These are phyloP conservation scores for Drosophila anomelani DNA, from an alignment of 2,888 invertebrate species.

Conservation along the genomic window DNA sequence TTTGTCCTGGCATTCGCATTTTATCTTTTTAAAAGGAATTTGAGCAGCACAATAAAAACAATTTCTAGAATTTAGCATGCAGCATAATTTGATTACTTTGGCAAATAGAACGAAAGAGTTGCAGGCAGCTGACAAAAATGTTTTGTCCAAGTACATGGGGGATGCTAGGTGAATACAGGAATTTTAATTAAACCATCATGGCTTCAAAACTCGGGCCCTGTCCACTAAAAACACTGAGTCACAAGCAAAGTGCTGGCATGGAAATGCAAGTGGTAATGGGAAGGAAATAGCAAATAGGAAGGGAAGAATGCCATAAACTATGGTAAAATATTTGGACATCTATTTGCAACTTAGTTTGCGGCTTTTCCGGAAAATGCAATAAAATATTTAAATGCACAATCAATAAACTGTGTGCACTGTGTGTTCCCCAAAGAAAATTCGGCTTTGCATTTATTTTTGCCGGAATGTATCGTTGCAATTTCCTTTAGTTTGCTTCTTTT, in stretches of 20 bases:
- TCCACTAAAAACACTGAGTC: slow-evolving; percentile 14
- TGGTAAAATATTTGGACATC: slow-evolving; percentile 34
- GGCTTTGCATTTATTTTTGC: slow-evolving; percentile 27
- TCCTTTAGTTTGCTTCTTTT: background rate
- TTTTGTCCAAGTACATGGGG: background rate
- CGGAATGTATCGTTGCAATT: slow-evolving; percentile 15
- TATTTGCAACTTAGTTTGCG: slow-evolving; percentile 37
- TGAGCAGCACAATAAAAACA: slow-evolving; percentile 23
- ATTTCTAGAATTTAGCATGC: slow-evolving; percentile 25
- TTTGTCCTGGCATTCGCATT: slow-evolving; percentile 2
- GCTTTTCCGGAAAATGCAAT: slow-evolving; percentile 59
- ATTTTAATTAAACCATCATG: slow-evolving; percentile 76
- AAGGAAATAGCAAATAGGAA: background rate
- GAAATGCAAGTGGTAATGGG: background rate
- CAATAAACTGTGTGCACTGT: slow-evolving; percentile 61
- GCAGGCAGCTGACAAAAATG: slow-evolving; percentile 28
- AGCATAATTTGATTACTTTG: slow-evolving; percentile 46
- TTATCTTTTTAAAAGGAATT: slow-evolving; percentile 18
- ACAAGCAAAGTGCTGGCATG: slow-evolving; percentile 1
- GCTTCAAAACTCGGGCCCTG: slow-evolving; percentile 47
- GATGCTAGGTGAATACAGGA: slow-evolving; percentile 49
- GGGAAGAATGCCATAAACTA: slow-evolving; percentile 16
- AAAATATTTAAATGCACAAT: slow-evolving; percentile 76
- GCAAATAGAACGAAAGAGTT: slow-evolving; percentile 21
- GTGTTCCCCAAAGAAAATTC: slow-evolving; percentile 27